A percentile compares a stretch with the other conserved stretches of the same genome.
These are phyloP conservation scores for Drosophila nr. fundita DNA, from an alignment of 2,888 invertebrate genomes.

Conservation along the genomic window DNA sequence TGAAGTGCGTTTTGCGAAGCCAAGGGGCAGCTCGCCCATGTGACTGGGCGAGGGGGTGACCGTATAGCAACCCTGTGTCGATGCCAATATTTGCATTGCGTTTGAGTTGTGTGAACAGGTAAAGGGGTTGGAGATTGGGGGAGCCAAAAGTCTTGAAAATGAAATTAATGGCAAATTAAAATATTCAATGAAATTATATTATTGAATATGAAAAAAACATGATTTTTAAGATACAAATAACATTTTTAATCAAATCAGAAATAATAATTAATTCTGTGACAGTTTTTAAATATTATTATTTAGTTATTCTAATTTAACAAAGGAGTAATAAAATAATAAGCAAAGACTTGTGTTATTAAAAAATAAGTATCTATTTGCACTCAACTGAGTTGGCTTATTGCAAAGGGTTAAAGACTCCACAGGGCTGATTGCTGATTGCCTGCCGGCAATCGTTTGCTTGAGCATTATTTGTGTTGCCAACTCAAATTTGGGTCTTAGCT, in stretches of 20 bases:
- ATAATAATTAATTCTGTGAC: background rate
- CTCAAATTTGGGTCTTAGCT: conserved; percentile 29
- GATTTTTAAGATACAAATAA: no score
- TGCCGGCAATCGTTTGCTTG: conserved; percentile 12
- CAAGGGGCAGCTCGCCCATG: background rate
- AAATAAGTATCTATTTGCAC: background rate
- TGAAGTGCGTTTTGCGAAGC: conserved; percentile 48
- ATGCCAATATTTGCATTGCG: conserved; percentile 57
- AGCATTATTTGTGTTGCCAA: conserved; percentile 8
- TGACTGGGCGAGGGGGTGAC: background rate
- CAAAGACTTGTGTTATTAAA: background rate
- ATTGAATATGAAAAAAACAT: background rate
- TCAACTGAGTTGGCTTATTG: background rate
- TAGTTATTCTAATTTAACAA: background rate
- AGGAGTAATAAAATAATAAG: background rate
- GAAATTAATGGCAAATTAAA: conserved; percentile 27
- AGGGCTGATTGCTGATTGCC: conserved; percentile 5
- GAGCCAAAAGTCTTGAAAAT: conserved; percentile 6
- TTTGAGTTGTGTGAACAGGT: conserved; percentile 18
- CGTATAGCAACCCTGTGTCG: conserved; percentile 41
- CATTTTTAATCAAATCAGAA: background rate
- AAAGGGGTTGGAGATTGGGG: background rate
- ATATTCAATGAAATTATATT: background rate
- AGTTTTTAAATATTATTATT: background rate
- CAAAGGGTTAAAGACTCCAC: conserved; percentile 1